Base-by-base conservation (phyloP, 2,113 vertebrate genomes). In the Synchiropus splendidus region DNA sequence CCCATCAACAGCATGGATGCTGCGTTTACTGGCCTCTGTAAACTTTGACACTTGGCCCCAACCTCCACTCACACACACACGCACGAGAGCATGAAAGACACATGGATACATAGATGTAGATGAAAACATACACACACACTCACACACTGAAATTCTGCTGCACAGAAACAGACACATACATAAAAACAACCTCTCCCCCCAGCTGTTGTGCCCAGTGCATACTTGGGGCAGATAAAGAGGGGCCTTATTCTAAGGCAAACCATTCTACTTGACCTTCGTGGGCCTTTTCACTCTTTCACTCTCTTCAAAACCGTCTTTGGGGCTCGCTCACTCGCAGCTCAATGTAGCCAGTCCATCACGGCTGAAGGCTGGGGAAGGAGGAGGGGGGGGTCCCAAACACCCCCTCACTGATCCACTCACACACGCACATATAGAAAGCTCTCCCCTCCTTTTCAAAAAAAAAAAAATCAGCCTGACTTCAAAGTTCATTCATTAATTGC, bases 401-500 rank as follows among this genome's bases (percentile, higher is more conserved):
- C 60, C 60, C 59, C 21, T 37, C 37, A 33, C 16, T 27, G 17
- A 14, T 6, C 21, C 45, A 48, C 46, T 38, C 40, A 42, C 16
- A 18, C 40, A 18, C 14, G 18, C 48, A 33, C 51, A 36, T 42
- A 49, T 34, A 50, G 46, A 54, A 39, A 15, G 45, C 53, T 50
- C 27, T 45, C 47, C 33, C 61, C 18, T 45, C 52, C 30, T 46
- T 47, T 47, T 49, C 49, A 27, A 27, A 27, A 77, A 62, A 78
- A 46, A 43, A 54, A 45, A 77, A 62, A 78, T 70, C 67, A 61
- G 85, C 82, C 83, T 78, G 78, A 94, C 95, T 95, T 98, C 92
- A 98, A 97, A 97, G 92, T 96, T 89, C 92, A 97, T 97, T 97
- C 92, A 96, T 97, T 97, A 96, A 97, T 98, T 97, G 91, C 87